Percentiles rank a stretch among this genome's conserved stretches.
Evolutionary conservation across 2,113 vertebrate genomes (phyloP).

Genomic region (Phaetusa simplex): DNA sequence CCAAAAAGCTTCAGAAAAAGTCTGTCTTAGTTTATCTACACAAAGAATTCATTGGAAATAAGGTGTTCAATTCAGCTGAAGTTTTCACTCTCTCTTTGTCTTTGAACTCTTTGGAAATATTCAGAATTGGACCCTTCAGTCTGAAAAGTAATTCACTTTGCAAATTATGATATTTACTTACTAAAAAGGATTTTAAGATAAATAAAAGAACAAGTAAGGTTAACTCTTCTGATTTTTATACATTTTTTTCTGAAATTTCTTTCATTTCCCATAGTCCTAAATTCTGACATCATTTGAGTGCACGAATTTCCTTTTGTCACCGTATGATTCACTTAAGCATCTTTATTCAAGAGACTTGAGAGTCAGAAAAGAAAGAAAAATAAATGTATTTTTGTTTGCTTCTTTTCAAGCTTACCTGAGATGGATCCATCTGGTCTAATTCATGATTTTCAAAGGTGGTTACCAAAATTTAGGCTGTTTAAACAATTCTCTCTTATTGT

Average conservation of each 20-base stretch:
- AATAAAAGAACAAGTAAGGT: background rate
- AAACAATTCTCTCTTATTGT: background rate
- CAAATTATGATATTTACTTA: background rate
- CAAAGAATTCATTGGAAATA: background rate
- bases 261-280: background rate
- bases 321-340: background rate
- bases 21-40: background rate
- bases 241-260: background rate
- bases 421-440: background rate
- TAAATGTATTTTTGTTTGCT: background rate
- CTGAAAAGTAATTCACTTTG: background rate
- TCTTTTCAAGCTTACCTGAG: background rate
- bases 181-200: background rate
- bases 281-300: background rate
- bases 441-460: background rate
- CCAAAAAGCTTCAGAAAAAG: background rate
- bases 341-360: background rate
- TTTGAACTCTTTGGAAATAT: background rate
- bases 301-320: background rate
- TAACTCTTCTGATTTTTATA: background rate
- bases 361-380: background rate
- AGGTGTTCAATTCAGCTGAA: background rate
- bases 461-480: background rate
- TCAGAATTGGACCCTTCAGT: background rate
- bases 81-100: background rate